Evolutionary conservation across 2,888 invertebrate genomes (phyloP), one percentile per base, ranked within the genome.

Genomic region (Machimus rusticus): DNA sequence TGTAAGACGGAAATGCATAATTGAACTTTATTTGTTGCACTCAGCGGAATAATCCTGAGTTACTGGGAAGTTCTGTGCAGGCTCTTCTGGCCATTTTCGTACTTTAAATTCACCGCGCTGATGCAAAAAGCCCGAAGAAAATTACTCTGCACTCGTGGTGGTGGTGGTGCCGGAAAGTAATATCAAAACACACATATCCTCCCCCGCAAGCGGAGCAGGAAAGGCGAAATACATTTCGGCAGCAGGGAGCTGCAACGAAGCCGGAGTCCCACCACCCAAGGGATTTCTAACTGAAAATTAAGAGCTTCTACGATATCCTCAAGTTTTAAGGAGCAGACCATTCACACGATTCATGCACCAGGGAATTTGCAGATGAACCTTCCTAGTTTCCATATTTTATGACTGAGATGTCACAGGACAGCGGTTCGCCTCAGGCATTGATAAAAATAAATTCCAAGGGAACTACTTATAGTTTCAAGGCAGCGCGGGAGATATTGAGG

Each of bases 21-120:
- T 85, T 85, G 85, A 85, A 85, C 74, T 85, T 85, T 85, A 85
- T 85, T 85, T 85, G 85, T 85, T 85, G 85, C 85, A 85, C 85
- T 85, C 85, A 23, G 23, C 43, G 85, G 85, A 74, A 74, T 85
- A 85, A 74, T 85, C 46, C 74, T 74, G 74, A 82, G 57, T 82
- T 82, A 57, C 28, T 82, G 37, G 6, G 51, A 82, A 55, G 9
- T 81, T 81, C 81, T 81, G 51, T 66, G 16, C 82, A 82, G 82
- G 66, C 82, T 82, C 34, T 51, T 82, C 37, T 57, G 34, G 57
- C 23, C 28, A 57, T 14, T 34, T 28, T 37, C 19, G 57, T 37
- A 66, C 57, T 82, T 82, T n/a, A 57, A 66, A 66, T 82, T 82
- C 82, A 82, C 57, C 66, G 66, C 31, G 19, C 66, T 82, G 57